Evolutionary conservation across 1,140 invertebrate genomes (phyloP).

Genomic region (Steinernema khuongi): DNA sequence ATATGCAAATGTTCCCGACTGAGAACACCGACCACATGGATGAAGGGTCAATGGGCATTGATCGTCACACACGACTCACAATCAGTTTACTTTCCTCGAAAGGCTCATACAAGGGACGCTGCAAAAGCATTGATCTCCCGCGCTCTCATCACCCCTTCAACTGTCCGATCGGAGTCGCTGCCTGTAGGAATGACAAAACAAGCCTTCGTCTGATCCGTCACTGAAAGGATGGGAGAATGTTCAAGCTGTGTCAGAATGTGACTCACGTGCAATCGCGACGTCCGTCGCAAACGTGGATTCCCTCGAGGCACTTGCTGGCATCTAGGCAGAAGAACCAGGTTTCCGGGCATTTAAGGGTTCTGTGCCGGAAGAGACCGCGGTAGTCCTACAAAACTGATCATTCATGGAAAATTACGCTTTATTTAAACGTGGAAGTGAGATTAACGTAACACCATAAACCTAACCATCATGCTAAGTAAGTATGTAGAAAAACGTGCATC

Average conservation of each 20-base stretch:
- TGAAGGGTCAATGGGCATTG: too few species aligned
- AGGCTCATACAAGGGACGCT: too few species aligned
- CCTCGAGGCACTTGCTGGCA: neutral
- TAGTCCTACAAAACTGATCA: neutral
- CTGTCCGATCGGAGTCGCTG: neutral
- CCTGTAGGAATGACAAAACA: neutral
- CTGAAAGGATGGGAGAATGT: neutral
- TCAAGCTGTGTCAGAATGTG: neutral
- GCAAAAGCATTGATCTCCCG: neutral
- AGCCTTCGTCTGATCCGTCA: neutral
- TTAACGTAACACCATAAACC: too few species aligned
- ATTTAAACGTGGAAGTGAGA: too few species aligned
- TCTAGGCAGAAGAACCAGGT: slow-evolving; percentile 6
- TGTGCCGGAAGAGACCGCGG: slow-evolving; percentile 2
- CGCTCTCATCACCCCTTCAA: neutral
- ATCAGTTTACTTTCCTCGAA: too few species aligned
- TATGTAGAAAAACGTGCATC: too few species aligned
- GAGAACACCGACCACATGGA: too few species aligned
- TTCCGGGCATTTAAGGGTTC: neutral
- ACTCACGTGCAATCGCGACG: neutral
- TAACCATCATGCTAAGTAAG: too few species aligned
- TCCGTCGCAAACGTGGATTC: neutral
- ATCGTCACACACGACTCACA: too few species aligned
- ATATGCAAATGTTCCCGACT: neutral
- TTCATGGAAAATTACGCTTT: too few species aligned